Conservation (phyloP, 2,888 invertebrate species). For the Ochlodes sylvanus region DNA sequence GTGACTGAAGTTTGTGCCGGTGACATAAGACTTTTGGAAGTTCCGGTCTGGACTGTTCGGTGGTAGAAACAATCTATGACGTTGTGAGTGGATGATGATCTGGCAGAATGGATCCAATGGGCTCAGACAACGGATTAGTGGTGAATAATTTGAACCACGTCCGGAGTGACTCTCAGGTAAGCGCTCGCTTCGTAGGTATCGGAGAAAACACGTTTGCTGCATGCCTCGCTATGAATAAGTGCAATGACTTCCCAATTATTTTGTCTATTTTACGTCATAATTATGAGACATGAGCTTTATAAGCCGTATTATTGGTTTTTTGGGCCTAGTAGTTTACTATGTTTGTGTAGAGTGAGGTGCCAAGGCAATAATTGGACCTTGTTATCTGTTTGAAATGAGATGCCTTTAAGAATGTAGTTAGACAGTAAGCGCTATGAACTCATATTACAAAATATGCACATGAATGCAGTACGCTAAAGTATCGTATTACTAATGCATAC, state of each 20-base stretch:
- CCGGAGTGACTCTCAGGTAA: conserved; percentile 83
- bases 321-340: too few species aligned
- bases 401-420: neutral
- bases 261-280: conserved; percentile 54
- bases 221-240: conserved; percentile 76
- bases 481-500: conserved; percentile 7
- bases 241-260: conserved; percentile 75
- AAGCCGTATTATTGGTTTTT: neutral
- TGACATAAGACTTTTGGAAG: conserved; percentile 38
- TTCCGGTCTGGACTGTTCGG: conserved; percentile 59
- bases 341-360: too few species aligned
- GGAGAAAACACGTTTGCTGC: conserved; percentile 79
- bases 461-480: conserved; percentile 13
- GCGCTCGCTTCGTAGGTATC: conserved; percentile 64
- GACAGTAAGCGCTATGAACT: neutral
- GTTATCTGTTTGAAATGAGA: too few species aligned
- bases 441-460: conserved; percentile 3
- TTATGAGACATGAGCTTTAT: conserved; percentile 11
- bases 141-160: conserved; percentile 82
- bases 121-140: conserved; percentile 78
- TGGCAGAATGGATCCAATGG: conserved; percentile 77
- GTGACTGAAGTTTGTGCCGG: conserved; percentile 50
- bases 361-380: too few species aligned
- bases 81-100: conserved; percentile 67
- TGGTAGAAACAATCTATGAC: conserved; percentile 47